These are phyloP conservation scores for Graptemys geographica DNA, from an alignment of 2,797 vertebrate species.

Conservation along the genomic window DNA sequence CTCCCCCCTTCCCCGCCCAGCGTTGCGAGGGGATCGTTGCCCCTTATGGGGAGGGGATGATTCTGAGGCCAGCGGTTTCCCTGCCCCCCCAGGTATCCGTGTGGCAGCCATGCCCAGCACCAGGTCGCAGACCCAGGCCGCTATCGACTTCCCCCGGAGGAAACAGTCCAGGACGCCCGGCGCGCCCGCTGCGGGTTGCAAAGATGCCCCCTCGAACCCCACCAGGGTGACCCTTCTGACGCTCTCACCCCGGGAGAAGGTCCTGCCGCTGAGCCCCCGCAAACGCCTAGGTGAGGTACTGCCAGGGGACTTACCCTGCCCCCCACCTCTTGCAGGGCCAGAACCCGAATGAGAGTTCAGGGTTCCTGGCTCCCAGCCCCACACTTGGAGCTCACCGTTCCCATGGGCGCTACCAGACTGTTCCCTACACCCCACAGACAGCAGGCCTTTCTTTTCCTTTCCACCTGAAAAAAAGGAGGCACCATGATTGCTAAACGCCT, in stretches of 20 bases:
- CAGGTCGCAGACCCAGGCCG: slow-evolving; percentile 86
- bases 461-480: neutral
- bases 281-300: slow-evolving; percentile 89
- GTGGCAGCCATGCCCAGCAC: slow-evolving; percentile 85
- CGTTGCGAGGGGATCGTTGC: neutral
- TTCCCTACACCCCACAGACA: no score
- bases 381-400: neutral
- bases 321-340: neutral
- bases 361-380: neutral
- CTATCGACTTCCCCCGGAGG: slow-evolving; percentile 87
- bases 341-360: neutral
- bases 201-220: neutral
- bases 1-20: no score
- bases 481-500: neutral
- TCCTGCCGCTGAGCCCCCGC: slow-evolving; percentile 90
- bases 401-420: neutral
- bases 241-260: neutral
- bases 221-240: neutral
- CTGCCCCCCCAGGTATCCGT: neutral
- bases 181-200: neutral
- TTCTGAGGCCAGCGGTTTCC: neutral
- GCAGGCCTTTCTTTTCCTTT: neutral
- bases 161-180: slow-evolving; percentile 75
- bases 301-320: fast-evolving
- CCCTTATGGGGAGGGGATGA: fast-evolving